Percentiles rank a stretch among this genome's conserved stretches.
These are phyloP conservation scores for Ia io DNA, from an alignment of 2,113 vertebrate species.

Conservation along the genomic window DNA sequence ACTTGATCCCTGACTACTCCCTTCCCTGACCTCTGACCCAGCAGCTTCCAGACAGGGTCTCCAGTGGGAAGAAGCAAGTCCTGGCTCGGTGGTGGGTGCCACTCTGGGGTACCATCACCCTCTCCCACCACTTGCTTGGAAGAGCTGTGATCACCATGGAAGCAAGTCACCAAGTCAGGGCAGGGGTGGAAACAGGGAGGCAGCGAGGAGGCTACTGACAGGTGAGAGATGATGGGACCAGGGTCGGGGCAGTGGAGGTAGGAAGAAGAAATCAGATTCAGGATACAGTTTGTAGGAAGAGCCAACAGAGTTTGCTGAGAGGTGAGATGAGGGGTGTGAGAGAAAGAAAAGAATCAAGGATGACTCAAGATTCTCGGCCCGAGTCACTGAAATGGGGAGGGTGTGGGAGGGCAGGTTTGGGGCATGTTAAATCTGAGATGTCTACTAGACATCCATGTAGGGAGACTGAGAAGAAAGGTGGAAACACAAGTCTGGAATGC, in stretches of 20 bases:
- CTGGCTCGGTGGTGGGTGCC: background rate
- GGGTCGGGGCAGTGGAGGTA: background rate
- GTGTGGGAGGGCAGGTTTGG: background rate
- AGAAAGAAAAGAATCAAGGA: background rate
- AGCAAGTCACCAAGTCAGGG: background rate
- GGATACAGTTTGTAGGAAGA: background rate
- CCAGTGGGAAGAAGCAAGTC: background rate
- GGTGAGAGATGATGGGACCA: background rate
- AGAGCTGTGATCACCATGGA: background rate
- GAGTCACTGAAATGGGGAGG: background rate
- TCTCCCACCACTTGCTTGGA: background rate
- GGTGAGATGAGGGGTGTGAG: background rate
- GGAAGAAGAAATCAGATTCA: background rate
- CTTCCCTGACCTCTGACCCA: background rate
- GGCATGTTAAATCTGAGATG: background rate
- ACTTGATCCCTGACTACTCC: background rate
- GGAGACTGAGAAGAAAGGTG: background rate
- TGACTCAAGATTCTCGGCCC: background rate
- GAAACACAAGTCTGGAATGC: background rate
- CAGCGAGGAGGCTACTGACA: background rate
- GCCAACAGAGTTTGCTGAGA: background rate
- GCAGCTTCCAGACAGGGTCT: background rate
- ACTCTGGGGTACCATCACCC: background rate
- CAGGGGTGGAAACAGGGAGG: background rate
- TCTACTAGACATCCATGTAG: background rate